Evolutionary conservation across 2,888 invertebrate species (phyloP).

Genomic region (Megaustenia siamemsis): DNA sequence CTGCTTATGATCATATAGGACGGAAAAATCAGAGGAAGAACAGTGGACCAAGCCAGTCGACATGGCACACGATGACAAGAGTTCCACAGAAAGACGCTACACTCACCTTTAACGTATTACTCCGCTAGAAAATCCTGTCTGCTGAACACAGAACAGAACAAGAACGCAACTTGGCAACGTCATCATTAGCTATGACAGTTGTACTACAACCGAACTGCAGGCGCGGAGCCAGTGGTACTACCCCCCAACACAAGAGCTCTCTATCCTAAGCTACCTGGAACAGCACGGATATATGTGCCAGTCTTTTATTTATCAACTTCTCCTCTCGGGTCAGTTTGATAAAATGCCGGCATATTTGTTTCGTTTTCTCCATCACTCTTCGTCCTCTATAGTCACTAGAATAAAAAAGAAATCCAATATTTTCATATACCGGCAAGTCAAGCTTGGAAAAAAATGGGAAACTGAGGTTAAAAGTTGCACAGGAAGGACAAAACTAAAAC

Average conservation of each 20-base stretch:
- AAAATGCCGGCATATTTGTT: background rate
- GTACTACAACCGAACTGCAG: background rate
- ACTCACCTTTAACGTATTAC: too few species aligned
- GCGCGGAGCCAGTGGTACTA: background rate
- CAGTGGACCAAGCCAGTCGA: too few species aligned
- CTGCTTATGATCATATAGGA: too few species aligned
- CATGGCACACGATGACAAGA: too few species aligned
- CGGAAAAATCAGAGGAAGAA: too few species aligned
- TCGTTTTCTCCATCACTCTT: background rate
- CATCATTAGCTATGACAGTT: background rate
- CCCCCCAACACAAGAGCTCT: background rate
- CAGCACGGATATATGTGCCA: background rate
- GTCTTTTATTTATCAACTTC: background rate
- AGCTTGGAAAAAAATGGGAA: background rate
- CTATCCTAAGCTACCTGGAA: background rate
- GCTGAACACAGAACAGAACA: too few species aligned
- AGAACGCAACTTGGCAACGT: background rate
- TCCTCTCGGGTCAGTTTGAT: background rate
- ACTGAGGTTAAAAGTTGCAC: background rate
- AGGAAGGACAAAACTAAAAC: conserved; percentile 11
- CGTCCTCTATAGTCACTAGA: background rate
- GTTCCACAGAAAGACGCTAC: too few species aligned
- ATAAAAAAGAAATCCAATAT: background rate
- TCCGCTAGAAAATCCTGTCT: too few species aligned
- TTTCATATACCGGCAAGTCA: background rate